Base-by-base conservation (phyloP, 2,113 vertebrate species). In the Calcarius ornatus region DNA sequence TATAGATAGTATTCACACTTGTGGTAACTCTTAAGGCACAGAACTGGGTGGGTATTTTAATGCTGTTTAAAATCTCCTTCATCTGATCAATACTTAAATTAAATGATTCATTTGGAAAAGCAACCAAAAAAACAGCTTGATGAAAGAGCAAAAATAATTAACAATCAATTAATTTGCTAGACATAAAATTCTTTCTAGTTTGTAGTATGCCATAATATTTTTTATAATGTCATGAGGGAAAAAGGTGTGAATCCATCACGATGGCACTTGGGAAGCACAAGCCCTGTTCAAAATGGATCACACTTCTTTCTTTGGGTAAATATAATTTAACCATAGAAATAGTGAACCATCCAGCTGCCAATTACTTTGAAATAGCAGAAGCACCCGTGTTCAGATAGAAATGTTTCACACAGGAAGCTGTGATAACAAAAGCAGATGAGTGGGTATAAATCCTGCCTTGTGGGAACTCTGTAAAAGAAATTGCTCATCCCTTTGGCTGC, bases 381-480 rank as follows among this genome's bases (percentile, higher is more conserved):
- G 27, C 53, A 69, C 23, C 35, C 0, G 1, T n/a, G 20, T 51
- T 90, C 42, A 76, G 70, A 54, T 30, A 38, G 86, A 54, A 78
- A 78, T 60, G 51, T 56, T 95, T 88, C 71, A 18, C 30, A 30
- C 10, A 60, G 75, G 65, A 90, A 78, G 33, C 38, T 75, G 57
- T 85, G 48, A 42, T 93, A 92, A 89, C 43, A 82, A 59, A 93
- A 95, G 60, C 70, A 86, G 82, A 50, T 94, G 66, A 27, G 72
- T 70, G 47, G 76, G 37, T 90, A 14, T 71, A 92, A 95, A 93
- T 93, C 48, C n/a, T 65, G 47, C 23, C 77, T 53, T 59, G 15
- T 73, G 66, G 40, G 72, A 80, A 21, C 33, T 71, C 42, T 64
- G 15, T 19, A 56, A 57, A 66, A 86, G 19, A 75, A 93, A 94